Evolutionary conservation across 2,113 vertebrate genomes (phyloP).

Genomic region (Corydoras sp.): DNA sequence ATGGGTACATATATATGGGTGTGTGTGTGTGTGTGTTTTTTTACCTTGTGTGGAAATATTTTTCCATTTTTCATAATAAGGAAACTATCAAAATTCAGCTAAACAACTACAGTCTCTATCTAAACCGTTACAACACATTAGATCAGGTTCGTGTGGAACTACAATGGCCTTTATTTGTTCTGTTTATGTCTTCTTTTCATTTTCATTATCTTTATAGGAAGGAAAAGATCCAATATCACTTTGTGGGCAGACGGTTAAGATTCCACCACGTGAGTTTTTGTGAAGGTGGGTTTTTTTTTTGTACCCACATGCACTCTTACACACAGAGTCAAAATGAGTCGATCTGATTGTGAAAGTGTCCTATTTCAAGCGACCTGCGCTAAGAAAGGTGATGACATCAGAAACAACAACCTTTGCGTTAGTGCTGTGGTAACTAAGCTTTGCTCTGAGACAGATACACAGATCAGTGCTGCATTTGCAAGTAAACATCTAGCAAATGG

Average conservation of each 20-base stretch:
- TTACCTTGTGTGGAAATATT: background rate
- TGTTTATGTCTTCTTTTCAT: conserved; percentile 14
- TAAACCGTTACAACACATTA: conserved; percentile 18
- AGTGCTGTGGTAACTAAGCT: conserved; percentile 13
- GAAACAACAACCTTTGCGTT: conserved; percentile 37
- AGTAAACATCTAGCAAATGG: conserved; percentile 21
- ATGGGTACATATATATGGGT: no score
- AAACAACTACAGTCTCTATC: background rate
- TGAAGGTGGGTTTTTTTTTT: conserved; percentile 9
- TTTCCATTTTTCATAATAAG: background rate
- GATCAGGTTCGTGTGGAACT: conserved; percentile 30
- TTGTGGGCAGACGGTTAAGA: conserved; percentile 43
- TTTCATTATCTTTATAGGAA: conserved; percentile 40
- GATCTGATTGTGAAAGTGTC: conserved; percentile 43
- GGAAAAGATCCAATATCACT: conserved; percentile 43
- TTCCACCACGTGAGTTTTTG: conserved; percentile 43
- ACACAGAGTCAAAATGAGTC: conserved; percentile 39
- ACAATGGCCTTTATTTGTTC: conserved; percentile 6
- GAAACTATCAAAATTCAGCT: background rate
- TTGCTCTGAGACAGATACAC: conserved; percentile 15
- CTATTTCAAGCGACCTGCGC: conserved; percentile 39
- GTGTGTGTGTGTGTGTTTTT: no score
- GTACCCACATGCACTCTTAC: conserved; percentile 31
- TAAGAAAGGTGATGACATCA: conserved; percentile 32
- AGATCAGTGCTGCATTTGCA: conserved; percentile 22